These are phyloP conservation scores for Rhyacichthys aspro DNA, from an alignment of 2,797 vertebrate genomes.

Conservation along the genomic window DNA sequence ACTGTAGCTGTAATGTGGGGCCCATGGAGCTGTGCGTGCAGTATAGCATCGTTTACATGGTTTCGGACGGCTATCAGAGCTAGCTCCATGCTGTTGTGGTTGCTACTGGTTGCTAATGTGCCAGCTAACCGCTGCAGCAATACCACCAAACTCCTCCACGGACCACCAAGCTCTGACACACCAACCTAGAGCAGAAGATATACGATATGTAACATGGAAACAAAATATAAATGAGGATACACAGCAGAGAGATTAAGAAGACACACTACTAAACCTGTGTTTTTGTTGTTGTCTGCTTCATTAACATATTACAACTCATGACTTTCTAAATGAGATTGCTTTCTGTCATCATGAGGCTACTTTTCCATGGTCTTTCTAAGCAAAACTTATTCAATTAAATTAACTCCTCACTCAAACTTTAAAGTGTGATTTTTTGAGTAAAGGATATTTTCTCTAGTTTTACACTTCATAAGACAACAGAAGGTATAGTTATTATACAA, in stretches of 20 bases:
- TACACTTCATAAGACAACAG: neutral
- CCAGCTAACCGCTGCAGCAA: constrained; percentile 82
- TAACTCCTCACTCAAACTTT: no score
- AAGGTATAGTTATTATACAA: no score
- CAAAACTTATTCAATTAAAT: no score
- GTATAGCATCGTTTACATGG: constrained; percentile 86
- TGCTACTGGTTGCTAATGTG: constrained; percentile 80
- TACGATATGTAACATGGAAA: neutral
- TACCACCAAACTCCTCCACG: constrained; percentile 84
- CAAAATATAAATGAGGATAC: neutral
- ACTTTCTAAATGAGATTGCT: no score
- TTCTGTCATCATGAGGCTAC: no score
- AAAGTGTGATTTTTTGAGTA: no score
- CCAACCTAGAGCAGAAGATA: constrained; percentile 60
- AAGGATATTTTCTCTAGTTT: no score
- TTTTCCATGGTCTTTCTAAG: no score
- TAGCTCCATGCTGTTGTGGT: constrained; percentile 83
- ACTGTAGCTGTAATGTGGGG: constrained; percentile 86
- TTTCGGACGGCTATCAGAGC: constrained; percentile 81
- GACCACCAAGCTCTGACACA: constrained; percentile 83
- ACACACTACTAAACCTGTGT: neutral
- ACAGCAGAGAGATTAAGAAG: no score
- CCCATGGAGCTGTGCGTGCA: constrained; percentile 86
- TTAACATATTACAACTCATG: no score
- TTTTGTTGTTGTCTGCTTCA: neutral